Evolutionary conservation across 2,113 vertebrate genomes (phyloP).

Genomic region (Cyprinodon tularosa): DNA sequence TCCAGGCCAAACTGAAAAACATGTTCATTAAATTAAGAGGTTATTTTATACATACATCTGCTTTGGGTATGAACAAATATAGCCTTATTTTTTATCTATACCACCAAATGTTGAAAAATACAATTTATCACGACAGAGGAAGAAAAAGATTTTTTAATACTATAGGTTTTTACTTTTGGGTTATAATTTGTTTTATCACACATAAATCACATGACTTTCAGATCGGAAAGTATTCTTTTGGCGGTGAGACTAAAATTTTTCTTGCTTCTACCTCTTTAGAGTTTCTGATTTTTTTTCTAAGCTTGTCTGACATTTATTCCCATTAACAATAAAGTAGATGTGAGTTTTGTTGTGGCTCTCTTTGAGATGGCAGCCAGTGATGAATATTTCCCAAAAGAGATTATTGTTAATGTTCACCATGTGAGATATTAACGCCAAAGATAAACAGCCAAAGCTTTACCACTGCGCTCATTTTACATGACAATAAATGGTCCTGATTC

Average conservation of each 20-base stretch:
- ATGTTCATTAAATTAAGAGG: not conserved
- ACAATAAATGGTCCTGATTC: constrained; percentile 69
- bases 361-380: constrained; percentile 19
- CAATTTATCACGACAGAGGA: too few relatives aligned
- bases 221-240: not conserved
- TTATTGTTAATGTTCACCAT: constrained; percentile 60
- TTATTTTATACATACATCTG: not conserved
- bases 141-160: too few relatives aligned
- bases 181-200: too few relatives aligned
- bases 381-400: constrained; percentile 38
- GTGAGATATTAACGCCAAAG: constrained; percentile 66
- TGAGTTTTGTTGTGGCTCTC: constrained; percentile 1
- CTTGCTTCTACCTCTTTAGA: not conserved
- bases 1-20: not conserved
- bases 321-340: constrained; percentile 15
- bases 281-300: not conserved
- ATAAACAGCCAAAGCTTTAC: constrained; percentile 61
- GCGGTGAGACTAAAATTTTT: not conserved
- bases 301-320: constrained; percentile 3
- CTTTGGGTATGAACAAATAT: too few relatives aligned
- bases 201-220: too few relatives aligned
- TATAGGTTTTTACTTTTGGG: too few relatives aligned
- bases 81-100: not conserved
- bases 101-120: too few relatives aligned
- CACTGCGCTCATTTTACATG: constrained; percentile 70